Base-by-base conservation (phyloP, 1,140 invertebrate species). In the Calosoma granatense region DNA sequence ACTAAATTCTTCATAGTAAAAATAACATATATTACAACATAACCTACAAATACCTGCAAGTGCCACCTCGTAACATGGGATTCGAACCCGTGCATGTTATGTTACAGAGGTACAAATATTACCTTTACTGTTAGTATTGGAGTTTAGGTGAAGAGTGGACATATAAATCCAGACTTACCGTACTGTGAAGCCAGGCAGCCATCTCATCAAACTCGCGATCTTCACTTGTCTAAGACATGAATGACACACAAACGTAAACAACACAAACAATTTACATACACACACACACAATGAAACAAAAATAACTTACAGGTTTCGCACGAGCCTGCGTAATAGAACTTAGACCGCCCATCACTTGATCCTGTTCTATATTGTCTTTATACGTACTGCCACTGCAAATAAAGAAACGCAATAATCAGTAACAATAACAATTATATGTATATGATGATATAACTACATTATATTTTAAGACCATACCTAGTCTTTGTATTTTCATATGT, bases 181-280 rank as follows among this genome's bases (percentile, higher is more conserved):
- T 67, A 19, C 19, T 76, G 83, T 67, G 81, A 65, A 94, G 80
- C 92, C 92, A 96, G 66, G 88, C 86, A 64, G 91, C 91, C 82
- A 94, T 94, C 77, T 95, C 92, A 78, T 91, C 90, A 78, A 94
- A 90, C 74, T 95, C 92, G 71, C 84, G 84, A 68, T 92, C 87
- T 75, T 63, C 63, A 63, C 82, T 84, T 78, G 78, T 86, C 84
- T 83, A 74, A 67, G 65, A 66, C 55, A 69, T 60, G 63, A 22
- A 62, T 64, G 57, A 63, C 62, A 67, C 65, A 60, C 22, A 65
- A 60, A 22, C 53, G 22, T 39, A 58, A 26, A 52, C 47, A 19
- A 23, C 53, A 53, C 11, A n/a, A n/a, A 65, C 53, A 43, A 17
- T 20, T 36, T 26, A 61, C 19, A 43, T 54, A n/a, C 1, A 60